phyloP scores from a whole-genome alignment of 2,113 vertebrate genomes.

The Brachyhypopomus gauderio region DNA sequence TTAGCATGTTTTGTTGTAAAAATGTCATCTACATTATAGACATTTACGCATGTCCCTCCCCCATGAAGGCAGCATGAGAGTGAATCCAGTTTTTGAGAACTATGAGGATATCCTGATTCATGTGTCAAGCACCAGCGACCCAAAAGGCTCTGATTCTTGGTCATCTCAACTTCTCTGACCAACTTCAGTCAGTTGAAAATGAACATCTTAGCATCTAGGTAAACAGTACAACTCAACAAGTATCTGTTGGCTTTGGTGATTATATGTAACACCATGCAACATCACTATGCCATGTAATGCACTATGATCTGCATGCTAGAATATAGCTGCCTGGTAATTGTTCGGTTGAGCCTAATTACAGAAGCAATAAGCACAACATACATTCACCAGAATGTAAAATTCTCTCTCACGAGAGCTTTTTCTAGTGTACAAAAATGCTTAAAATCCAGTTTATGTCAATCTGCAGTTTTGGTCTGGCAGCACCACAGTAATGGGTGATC shows the following conservation, averaged over 20 bases:
- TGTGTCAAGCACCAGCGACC: slow-evolving; percentile 68
- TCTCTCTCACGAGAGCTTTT: too few relatives aligned
- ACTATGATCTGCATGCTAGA: too few relatives aligned
- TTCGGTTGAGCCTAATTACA: too few relatives aligned
- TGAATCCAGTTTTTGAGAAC: slow-evolving; percentile 80
- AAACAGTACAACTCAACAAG: slow-evolving; percentile 63
- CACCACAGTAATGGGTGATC: too few relatives aligned
- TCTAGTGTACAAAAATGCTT: too few relatives aligned
- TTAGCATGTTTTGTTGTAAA: slow-evolving; percentile 49
- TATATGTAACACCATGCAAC: background rate
- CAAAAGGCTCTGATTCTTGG: slow-evolving; percentile 70
- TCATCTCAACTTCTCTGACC: slow-evolving; percentile 71
- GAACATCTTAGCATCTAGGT: slow-evolving; percentile 74
- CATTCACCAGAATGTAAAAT: too few relatives aligned
- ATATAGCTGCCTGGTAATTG: too few relatives aligned
- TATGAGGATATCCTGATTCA: slow-evolving; percentile 74
- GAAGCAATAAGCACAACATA: too few relatives aligned
- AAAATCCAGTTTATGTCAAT: too few relatives aligned
- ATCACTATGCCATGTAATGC: background rate
- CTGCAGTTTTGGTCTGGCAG: too few relatives aligned
- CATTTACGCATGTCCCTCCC: slow-evolving; percentile 71
- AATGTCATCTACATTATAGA: slow-evolving; percentile 71
- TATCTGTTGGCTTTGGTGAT: background rate
- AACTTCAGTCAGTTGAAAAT: slow-evolving; percentile 72
- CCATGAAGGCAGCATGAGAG: slow-evolving; percentile 76